phyloP scores from a whole-genome alignment of 1,140 invertebrate genomes.

The Aradophagus sp. region DNA sequence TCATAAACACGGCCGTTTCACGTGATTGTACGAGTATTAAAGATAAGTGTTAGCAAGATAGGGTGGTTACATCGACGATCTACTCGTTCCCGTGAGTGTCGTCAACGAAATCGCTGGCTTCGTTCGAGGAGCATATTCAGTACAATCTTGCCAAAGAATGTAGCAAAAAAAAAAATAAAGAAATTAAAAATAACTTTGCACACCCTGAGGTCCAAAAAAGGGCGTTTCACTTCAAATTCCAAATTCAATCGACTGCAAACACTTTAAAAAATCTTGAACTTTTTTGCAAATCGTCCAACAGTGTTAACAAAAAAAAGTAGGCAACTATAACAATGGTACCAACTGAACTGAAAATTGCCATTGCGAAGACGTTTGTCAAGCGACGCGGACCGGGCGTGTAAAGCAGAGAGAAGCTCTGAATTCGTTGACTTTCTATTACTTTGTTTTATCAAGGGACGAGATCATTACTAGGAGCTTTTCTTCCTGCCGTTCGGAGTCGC shows the following conservation, averaged over 20 bases:
- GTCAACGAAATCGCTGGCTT: background rate
- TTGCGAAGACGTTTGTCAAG: too few species aligned
- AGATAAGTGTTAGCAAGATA: constrained; percentile 24
- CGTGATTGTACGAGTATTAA: constrained; percentile 60
- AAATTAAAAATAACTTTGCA: too few species aligned
- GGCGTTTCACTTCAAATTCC: background rate
- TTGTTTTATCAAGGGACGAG: constrained; percentile 69
- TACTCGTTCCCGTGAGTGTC: constrained; percentile 1
- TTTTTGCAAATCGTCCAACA: too few species aligned
- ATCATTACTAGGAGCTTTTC: constrained; percentile 64
- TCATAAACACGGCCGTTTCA: constrained; percentile 60
- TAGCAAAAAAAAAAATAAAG: too few species aligned
- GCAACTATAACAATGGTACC: too few species aligned
- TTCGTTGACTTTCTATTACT: constrained; percentile 71
- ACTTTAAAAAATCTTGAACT: too few species aligned
- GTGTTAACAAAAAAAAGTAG: too few species aligned
- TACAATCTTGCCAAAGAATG: too few species aligned
- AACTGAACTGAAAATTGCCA: background rate
- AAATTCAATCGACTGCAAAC: too few species aligned
- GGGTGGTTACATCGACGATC: background rate
- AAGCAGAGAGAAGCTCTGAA: too few species aligned
- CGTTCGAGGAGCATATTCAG: too few species aligned
- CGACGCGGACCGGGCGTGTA: too few species aligned
- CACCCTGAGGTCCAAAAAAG: background rate
- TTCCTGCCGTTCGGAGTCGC: constrained; percentile 21